Evolutionary conservation across 2,113 vertebrate genomes (phyloP).

Genomic region (Tringa solitaria): DNA sequence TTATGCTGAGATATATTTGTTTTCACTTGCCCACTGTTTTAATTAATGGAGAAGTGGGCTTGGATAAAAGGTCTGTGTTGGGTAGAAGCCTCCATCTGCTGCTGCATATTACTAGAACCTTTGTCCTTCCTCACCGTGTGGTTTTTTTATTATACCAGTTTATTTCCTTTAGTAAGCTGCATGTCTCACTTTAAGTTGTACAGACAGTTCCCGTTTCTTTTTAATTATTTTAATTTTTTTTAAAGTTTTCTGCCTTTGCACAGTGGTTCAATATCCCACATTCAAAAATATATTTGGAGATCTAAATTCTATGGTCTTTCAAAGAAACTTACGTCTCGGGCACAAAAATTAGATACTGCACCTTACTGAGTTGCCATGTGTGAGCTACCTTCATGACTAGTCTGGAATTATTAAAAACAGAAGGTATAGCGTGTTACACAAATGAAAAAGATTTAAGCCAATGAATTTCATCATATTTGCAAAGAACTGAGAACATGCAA

Average conservation of each 20-base stretch:
- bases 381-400: neutral
- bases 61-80: constrained; percentile 44
- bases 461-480: neutral
- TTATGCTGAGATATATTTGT: constrained; percentile 26
- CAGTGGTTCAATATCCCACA: neutral
- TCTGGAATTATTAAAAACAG: neutral
- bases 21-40: constrained; percentile 45
- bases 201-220: neutral
- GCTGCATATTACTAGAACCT: constrained; percentile 14
- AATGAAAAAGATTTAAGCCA: neutral
- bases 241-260: neutral
- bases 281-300: neutral
- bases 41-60: constrained; percentile 46
- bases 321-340: neutral
- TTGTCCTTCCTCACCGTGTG: neutral
- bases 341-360: neutral
- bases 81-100: constrained; percentile 58
- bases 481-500: neutral
- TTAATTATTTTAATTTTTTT: neutral
- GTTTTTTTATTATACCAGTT: neutral
- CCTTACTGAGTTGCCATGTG: neutral
- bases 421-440: neutral
- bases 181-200: neutral
- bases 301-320: neutral
- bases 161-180: neutral